Percentiles rank a stretch among this genome's conserved stretches.
phyloP scores from a whole-genome alignment of 2,113 vertebrate genomes.

The Forbesichthys papilliferus region DNA sequence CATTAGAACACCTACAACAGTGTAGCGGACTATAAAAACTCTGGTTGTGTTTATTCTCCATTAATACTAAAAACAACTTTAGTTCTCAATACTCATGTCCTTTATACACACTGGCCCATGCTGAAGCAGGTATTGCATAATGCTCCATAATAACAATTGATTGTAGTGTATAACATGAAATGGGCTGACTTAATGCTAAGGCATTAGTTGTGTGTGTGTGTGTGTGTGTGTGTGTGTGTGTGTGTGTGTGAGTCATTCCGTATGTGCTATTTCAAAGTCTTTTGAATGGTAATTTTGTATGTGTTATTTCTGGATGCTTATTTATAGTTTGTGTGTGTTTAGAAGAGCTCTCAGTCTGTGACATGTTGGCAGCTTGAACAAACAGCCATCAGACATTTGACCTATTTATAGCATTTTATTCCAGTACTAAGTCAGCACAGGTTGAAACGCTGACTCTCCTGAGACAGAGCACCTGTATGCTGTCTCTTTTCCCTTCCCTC shows the following conservation, averaged over 20 bases:
- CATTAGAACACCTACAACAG: no score
- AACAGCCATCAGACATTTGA: conserved; percentile 39
- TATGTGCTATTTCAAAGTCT: neutral
- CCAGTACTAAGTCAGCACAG: conserved; percentile 65
- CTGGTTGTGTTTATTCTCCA: neutral
- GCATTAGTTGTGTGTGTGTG: neutral
- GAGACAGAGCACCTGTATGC: conserved; percentile 61
- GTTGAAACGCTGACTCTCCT: conserved; percentile 69
- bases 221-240: no score
- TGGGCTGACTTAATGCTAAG: neutral
- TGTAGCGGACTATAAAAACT: neutral
- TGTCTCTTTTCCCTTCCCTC: conserved; percentile 21
- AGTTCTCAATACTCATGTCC: no score
- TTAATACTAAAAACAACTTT: neutral
- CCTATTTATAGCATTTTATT: conserved; percentile 48
- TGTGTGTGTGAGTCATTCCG: neutral
- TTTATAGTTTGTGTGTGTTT: no score
- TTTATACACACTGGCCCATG: no score
- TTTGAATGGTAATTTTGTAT: neutral
- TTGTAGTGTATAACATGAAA: neutral
- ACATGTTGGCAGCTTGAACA: conserved; percentile 65
- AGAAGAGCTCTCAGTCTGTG: conserved; percentile 40
- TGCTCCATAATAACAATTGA: neutral
- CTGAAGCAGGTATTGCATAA: no score
- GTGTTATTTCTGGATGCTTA: neutral